Evolutionary conservation across 2,113 vertebrate genomes (phyloP).

Genomic region (Cheirogaleus medius): DNA sequence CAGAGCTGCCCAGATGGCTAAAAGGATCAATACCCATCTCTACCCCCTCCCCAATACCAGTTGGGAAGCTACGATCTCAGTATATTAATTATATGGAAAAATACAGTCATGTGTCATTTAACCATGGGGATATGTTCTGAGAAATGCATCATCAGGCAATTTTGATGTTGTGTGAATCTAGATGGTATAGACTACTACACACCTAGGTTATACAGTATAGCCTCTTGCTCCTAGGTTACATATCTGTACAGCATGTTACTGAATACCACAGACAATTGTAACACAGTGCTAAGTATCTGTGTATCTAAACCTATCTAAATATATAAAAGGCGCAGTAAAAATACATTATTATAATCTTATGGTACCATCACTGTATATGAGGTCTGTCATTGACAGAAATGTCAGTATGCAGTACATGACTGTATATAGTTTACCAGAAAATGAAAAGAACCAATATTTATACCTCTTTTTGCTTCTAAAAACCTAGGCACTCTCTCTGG

Average conservation of each 20-base stretch:
- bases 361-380: not conserved
- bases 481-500: not conserved
- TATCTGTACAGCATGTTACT: not conserved
- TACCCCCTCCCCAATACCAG: not conserved
- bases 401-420: not conserved
- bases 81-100: not conserved
- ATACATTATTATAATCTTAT: not conserved
- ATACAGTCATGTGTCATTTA: not conserved
- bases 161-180: not conserved
- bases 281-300: not conserved
- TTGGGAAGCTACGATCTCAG: not conserved
- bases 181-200: not conserved
- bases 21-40: not conserved
- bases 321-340: not conserved
- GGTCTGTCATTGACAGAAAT: not conserved
- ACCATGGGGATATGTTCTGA: not conserved
- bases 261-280: not conserved
- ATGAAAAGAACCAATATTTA: not conserved
- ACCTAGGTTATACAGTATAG: not conserved
- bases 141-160: not conserved
- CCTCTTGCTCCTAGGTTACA: not conserved
- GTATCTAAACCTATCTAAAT: not conserved
- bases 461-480: conserved; percentile 12
- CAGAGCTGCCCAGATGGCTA: not conserved
- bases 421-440: not conserved